Conservation (phyloP, 2,797 vertebrate species). For the Fringilla coelebs region DNA sequence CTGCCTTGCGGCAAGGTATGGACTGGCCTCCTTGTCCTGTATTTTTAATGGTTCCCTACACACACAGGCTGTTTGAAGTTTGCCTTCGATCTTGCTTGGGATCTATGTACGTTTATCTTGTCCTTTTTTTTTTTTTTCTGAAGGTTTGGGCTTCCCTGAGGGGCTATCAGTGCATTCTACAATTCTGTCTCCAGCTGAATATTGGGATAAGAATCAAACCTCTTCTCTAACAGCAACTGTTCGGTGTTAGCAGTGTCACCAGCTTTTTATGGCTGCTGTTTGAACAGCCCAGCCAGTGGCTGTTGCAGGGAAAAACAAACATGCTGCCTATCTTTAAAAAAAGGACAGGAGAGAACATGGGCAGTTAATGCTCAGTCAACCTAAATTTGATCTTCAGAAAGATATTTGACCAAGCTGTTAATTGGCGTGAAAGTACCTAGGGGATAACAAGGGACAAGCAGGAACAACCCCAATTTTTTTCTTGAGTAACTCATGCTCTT, state of each 20-base stretch:
- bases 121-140: background rate
- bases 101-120: conserved; percentile 21
- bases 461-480: background rate
- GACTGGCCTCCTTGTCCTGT: background rate
- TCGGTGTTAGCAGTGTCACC: conserved; percentile 17
- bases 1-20: conserved; percentile 26
- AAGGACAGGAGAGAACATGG: conserved; percentile 15
- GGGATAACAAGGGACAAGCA: background rate
- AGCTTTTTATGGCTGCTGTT: conserved; percentile 54
- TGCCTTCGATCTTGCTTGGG: conserved; percentile 40
- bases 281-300: conserved; percentile 49
- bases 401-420: conserved; percentile 47
- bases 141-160: conserved; percentile 1
- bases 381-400: conserved; percentile 59
- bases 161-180: background rate
- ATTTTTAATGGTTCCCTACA: conserved; percentile 4
- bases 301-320: conserved; percentile 63
- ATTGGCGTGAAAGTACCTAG: background rate
- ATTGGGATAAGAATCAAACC: conserved; percentile 46
- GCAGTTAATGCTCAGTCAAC: conserved; percentile 54
- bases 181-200: conserved; percentile 26
- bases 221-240: conserved; percentile 1
- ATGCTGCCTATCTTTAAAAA: conserved; percentile 48
- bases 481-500: background rate
- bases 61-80: conserved; percentile 30